phyloP scores from a whole-genome alignment of 2,888 invertebrate genomes.

The Protodeltote pygarga region DNA sequence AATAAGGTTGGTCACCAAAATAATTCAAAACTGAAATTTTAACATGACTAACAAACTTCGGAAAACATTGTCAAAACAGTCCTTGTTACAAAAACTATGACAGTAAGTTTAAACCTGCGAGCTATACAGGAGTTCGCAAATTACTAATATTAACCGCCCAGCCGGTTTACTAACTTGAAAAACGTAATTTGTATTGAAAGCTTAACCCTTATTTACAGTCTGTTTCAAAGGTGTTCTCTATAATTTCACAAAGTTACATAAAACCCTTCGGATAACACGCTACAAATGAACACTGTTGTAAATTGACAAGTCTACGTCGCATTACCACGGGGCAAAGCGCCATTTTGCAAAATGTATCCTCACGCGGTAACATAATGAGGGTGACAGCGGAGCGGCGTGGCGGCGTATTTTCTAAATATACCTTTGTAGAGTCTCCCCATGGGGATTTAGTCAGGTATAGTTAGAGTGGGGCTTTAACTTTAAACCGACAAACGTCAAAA shows the following conservation, averaged over 20 bases:
- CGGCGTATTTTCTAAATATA: too few relatives aligned
- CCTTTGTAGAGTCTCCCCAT: too few relatives aligned
- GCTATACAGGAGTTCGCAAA: conserved; percentile 24
- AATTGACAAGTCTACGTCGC: conserved; percentile 50
- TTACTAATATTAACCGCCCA: conserved; percentile 17
- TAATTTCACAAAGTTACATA: conserved; percentile 27
- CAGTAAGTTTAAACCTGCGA: conserved; percentile 1
- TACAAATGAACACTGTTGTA: conserved; percentile 47
- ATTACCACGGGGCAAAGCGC: conserved; percentile 48
- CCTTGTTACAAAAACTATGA: not conserved
- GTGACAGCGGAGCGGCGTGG: too few relatives aligned
- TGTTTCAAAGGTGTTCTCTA: conserved; percentile 6
- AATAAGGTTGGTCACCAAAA: too few relatives aligned
- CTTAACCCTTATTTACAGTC: conserved; percentile 22
- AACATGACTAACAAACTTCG: too few relatives aligned
- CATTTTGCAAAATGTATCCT: conserved; percentile 56
- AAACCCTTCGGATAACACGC: conserved; percentile 19
- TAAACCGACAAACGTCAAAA: too few relatives aligned
- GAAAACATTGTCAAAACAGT: too few relatives aligned
- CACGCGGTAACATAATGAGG: conserved; percentile 58
- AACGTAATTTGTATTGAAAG: conserved; percentile 6
- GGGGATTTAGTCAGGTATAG: too few relatives aligned
- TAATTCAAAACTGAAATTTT: too few relatives aligned
- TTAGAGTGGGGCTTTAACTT: too few relatives aligned
- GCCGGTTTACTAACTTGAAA: conserved; percentile 8